Evolutionary conservation across 2,888 invertebrate genomes (phyloP).

Genomic region (Lycaena phlaeas): DNA sequence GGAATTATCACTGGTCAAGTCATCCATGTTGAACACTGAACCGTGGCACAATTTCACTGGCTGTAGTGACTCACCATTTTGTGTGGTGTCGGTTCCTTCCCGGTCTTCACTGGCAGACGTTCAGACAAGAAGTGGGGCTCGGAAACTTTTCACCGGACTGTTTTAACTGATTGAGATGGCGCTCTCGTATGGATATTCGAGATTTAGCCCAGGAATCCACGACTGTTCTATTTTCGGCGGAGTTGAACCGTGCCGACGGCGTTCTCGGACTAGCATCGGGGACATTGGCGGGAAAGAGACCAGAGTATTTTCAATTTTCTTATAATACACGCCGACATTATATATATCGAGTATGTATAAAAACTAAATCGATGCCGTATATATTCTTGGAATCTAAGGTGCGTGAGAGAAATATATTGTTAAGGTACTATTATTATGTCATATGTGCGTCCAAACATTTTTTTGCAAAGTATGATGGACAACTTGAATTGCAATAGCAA

Average conservation of each 20-base stretch:
- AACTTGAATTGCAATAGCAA: too few relatives aligned
- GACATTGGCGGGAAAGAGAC: slow-evolving; percentile 43
- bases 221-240: slow-evolving; percentile 68
- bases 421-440: slow-evolving; percentile 3
- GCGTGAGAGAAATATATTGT: slow-evolving; percentile 12
- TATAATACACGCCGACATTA: slow-evolving; percentile 12
- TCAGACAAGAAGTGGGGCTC: slow-evolving; percentile 85
- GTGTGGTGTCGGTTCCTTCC: slow-evolving; percentile 76
- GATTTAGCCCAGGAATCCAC: slow-evolving; percentile 75
- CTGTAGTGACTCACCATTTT: slow-evolving; percentile 77
- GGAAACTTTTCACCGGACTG: slow-evolving; percentile 76
- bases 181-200: slow-evolving; percentile 76
- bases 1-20: slow-evolving; percentile 44
- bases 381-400: slow-evolving; percentile 39
- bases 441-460: neutral
- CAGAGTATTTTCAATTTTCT: slow-evolving; percentile 28
- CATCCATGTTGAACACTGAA: slow-evolving; percentile 57
- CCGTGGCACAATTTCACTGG: slow-evolving; percentile 64
- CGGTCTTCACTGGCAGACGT: slow-evolving; percentile 82
- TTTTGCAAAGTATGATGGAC: neutral
- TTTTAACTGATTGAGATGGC: slow-evolving; percentile 85
- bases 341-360: slow-evolving; percentile 37
- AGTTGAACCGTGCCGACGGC: slow-evolving; percentile 46
- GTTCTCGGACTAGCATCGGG: slow-evolving; percentile 32
- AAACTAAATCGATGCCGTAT: slow-evolving; percentile 61